Conservation (phyloP, 2,888 invertebrate species). For the Polymixis flavicincta region DNA sequence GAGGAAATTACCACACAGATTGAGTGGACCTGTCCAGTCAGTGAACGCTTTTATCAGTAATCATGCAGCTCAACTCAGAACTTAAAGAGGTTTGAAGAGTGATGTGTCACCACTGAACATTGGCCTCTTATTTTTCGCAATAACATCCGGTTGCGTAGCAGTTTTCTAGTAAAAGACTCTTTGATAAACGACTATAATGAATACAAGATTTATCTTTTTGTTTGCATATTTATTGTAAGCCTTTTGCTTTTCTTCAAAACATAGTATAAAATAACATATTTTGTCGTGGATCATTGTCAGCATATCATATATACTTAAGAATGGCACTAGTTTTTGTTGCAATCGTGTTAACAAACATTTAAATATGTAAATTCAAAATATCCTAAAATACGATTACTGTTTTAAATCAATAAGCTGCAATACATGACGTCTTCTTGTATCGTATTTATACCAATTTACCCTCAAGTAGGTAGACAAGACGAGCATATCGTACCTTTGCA, state of each 20-base stretch:
- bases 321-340: background rate
- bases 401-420: background rate
- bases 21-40: too few relatives aligned
- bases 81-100: too few relatives aligned
- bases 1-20: too few relatives aligned
- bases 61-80: too few relatives aligned
- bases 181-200: too few relatives aligned
- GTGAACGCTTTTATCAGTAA: too few relatives aligned
- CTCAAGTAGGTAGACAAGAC: background rate
- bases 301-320: background rate
- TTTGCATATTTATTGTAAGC: background rate
- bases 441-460: background rate
- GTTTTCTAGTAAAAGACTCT: conserved; percentile 24
- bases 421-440: background rate
- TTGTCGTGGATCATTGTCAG: conserved; percentile 8
- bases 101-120: background rate
- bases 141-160: background rate
- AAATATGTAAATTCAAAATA: background rate
- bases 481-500: background rate
- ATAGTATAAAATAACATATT: background rate
- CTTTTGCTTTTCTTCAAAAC: conserved; percentile 11
- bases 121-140: background rate
- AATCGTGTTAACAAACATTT: conserved; percentile 3
- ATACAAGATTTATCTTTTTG: background rate
- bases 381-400: background rate